Percentiles rank a stretch among this genome's conserved stretches.
Conservation (phyloP, 2,797 vertebrate genomes). For the Halcyon badia region DNA sequence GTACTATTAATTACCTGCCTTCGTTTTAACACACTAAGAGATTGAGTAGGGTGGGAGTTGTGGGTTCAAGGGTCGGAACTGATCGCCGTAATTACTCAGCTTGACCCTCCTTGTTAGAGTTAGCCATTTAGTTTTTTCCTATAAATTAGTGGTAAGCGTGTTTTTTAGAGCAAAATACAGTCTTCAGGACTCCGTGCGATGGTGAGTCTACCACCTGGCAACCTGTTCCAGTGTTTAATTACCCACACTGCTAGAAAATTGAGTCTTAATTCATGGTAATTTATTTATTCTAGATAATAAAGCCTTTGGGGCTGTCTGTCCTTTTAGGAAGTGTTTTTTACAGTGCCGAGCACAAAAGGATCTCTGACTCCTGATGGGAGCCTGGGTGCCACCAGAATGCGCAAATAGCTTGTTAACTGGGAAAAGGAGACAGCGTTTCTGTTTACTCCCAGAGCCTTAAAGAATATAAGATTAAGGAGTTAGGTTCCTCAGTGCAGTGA, state of each 20-base stretch:
- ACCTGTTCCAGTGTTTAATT: conserved; percentile 43
- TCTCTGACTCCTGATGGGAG: conserved; percentile 12
- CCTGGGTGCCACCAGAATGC: conserved; percentile 43
- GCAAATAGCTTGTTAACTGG: conserved; percentile 46
- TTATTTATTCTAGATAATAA: conserved; percentile 66
- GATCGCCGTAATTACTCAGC: not conserved
- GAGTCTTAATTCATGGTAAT: conserved; percentile 32
- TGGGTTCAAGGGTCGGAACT: not conserved
- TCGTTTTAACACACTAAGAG: not conserved
- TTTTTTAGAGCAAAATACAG: not conserved
- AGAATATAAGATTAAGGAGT: conserved; percentile 22
- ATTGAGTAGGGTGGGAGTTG: not conserved
- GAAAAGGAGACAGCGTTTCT: not conserved
- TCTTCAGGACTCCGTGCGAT: not conserved
- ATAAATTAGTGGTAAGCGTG: not conserved
- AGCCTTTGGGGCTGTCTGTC: conserved; percentile 28
- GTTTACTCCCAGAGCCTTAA: not conserved
- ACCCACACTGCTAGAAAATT: conserved; percentile 19
- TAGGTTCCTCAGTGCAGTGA: not conserved
- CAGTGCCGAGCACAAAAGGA: conserved; percentile 16
- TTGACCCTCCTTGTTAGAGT: not conserved
- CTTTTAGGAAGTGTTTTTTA: conserved; percentile 54
- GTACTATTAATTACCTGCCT: not conserved
- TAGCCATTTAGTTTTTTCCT: not conserved
- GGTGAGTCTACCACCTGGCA: conserved; percentile 19